Evolutionary conservation across 1,140 invertebrate genomes (phyloP).

Genomic region (Drosophila tropicalis): DNA sequence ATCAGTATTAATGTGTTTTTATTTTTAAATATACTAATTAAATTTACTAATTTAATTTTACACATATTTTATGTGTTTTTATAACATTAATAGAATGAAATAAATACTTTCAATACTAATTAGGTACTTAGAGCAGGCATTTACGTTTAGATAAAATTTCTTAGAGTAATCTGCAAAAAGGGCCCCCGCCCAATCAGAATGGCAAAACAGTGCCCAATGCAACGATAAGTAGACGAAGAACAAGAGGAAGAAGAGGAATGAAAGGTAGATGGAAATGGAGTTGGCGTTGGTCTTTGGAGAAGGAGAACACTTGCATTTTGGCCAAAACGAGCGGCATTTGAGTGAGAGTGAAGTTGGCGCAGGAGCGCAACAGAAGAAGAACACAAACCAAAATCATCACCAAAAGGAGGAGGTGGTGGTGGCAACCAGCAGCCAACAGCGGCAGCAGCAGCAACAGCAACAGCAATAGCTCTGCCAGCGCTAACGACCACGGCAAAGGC

Average conservation of each 20-base stretch:
- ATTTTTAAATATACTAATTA: too few species aligned
- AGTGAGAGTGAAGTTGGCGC: slow-evolving; percentile 83
- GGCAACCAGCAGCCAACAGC: not conserved
- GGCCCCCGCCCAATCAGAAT: not conserved
- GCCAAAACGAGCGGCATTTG: slow-evolving; percentile 68
- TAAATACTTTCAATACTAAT: too few species aligned
- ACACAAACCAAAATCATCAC: slow-evolving; percentile 24
- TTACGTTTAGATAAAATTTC: not conserved
- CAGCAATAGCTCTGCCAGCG: slow-evolving; percentile 15
- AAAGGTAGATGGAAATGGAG: not conserved
- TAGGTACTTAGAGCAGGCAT: not conserved
- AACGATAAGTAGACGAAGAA: slow-evolving; percentile 2
- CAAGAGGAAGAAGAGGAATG: not conserved
- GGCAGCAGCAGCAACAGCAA: not conserved
- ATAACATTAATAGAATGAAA: too few species aligned
- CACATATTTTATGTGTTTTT: too few species aligned
- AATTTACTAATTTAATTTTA: too few species aligned
- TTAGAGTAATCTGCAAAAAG: not conserved
- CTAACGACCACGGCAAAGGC: slow-evolving; percentile 27
- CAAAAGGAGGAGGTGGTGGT: slow-evolving; percentile 20
- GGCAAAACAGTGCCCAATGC: not conserved
- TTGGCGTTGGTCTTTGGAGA: slow-evolving; percentile 13
- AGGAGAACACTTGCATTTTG: slow-evolving; percentile 73
- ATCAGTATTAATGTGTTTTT: too few species aligned
- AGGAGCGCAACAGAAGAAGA: slow-evolving; percentile 58